Evolutionary conservation across 2,888 invertebrate species (phyloP).

Genomic region (Zootermopsis nevadensis): DNA sequence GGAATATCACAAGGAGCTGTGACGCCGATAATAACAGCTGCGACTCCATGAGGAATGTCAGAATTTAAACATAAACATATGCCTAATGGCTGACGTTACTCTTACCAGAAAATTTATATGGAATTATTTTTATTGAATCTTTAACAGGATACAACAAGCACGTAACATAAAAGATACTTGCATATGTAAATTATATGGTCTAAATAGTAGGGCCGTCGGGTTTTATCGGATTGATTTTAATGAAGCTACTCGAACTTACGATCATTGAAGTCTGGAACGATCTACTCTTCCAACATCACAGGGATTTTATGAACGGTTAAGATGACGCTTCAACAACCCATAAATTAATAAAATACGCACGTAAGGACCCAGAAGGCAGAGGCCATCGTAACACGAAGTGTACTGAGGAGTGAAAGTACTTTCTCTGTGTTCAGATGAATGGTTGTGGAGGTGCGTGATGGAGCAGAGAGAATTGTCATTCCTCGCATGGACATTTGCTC

Average conservation of each 20-base stretch:
- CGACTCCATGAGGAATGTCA: not conserved
- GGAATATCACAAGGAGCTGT: too few species aligned
- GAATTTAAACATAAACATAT: not conserved
- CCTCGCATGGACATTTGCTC: too few species aligned
- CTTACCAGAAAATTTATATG: not conserved
- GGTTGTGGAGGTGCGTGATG: too few species aligned
- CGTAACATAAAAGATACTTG: not conserved
- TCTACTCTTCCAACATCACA: not conserved
- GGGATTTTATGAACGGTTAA: not conserved
- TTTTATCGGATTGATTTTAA: conserved; percentile 31
- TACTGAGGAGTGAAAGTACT: not conserved
- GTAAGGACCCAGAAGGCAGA: not conserved
- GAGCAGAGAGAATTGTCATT: too few species aligned
- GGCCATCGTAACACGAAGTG: not conserved
- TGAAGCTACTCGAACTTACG: conserved; percentile 3
- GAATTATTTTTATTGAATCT: not conserved
- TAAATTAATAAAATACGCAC: conserved; percentile 6
- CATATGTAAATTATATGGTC: not conserved
- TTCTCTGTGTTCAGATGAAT: too few species aligned
- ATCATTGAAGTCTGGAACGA: not conserved
- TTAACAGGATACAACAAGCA: not conserved
- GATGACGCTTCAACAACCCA: not conserved
- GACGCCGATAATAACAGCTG: too few species aligned
- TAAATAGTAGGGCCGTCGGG: not conserved
- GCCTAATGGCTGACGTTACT: not conserved